A percentile compares a stretch with the other conserved stretches of the same genome.
phyloP scores from a whole-genome alignment of 2,888 invertebrate species.

The Pheosia gnoma region DNA sequence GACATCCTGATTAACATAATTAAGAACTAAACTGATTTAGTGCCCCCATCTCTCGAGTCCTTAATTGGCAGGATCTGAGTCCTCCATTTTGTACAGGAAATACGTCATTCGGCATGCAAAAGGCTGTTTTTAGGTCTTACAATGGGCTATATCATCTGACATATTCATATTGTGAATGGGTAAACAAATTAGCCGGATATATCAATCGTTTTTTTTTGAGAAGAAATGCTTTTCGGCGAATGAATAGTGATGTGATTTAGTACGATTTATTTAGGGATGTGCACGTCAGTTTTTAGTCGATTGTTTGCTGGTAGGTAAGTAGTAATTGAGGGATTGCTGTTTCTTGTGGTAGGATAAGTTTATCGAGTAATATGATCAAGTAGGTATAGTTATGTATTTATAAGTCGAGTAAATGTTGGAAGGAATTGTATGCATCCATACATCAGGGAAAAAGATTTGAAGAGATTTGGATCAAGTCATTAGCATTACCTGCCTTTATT shows the following conservation, averaged over 20 bases:
- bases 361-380: neutral
- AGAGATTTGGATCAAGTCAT: no score
- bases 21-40: constrained; percentile 68
- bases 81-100: constrained; percentile 64
- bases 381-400: no score
- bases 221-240: constrained; percentile 52
- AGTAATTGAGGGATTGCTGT: constrained; percentile 29
- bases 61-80: constrained; percentile 69
- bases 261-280: constrained; percentile 41
- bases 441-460: no score
- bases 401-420: no score
- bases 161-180: constrained; percentile 68
- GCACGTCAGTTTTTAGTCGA: constrained; percentile 46
- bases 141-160: constrained; percentile 78
- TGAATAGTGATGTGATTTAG: constrained; percentile 59
- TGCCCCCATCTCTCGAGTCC: constrained; percentile 68
- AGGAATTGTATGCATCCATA: no score
- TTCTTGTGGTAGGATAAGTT: neutral
- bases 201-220: constrained; percentile 66
- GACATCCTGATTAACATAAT: constrained; percentile 70
- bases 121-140: constrained; percentile 71
- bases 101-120: constrained; percentile 65
- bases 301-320: constrained; percentile 31
- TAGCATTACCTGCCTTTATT: no score
- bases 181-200: constrained; percentile 82